Evolutionary conservation across 2,113 vertebrate species (phyloP), one percentile per base, ranked within the genome.

Genomic region (Columba livia): DNA sequence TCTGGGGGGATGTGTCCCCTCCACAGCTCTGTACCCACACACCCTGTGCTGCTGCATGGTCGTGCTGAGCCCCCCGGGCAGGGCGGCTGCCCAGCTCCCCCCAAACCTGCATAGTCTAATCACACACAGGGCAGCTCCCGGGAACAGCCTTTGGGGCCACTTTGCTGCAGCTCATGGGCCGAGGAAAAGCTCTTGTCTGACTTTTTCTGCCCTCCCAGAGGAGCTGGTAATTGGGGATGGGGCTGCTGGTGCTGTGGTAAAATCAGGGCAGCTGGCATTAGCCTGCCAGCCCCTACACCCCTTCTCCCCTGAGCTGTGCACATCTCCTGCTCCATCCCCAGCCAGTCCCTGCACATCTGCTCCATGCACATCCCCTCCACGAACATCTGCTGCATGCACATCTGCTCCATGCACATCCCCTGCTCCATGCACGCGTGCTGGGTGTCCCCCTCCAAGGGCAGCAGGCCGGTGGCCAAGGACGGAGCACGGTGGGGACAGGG

Each of bases 361-460:
- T 36, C 4, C 9, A 12, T 31, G 42, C n/a, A 14, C 57, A 25
- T 7, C 24, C 6, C 16, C 57, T 32, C 38, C 38, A 38, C 38
- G 10, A 38, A 38, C 38, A 38, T 38, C 60, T 28, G 23, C 48
- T 15, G 20, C 12, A 3, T 12, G 12, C 36, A 25, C n/a, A 44
- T 53, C 36, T 50, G 20, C n/a, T 50, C 42, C 4, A 11, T 31
- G 42, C n/a, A 14, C 57, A 25, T 7, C 25, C 8, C 21, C 57
- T 32, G 28, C 80, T 81, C 57, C 0, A 0, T 56, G 67, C 57
- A 13, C 10, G 2, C 0, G 0, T 12, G 42, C 40, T 72, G 1
- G 0, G 56, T 40, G 38, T 40, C 58, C 69, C 28, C 25, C 20
- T 47, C 60, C 5, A 2, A 4, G 65, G 36, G 38, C 20, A 64